Percentiles rank a stretch among this genome's conserved stretches.
Evolutionary conservation across 2,888 invertebrate species (phyloP).

Genomic region (Dromius quadrimaculatus): DNA sequence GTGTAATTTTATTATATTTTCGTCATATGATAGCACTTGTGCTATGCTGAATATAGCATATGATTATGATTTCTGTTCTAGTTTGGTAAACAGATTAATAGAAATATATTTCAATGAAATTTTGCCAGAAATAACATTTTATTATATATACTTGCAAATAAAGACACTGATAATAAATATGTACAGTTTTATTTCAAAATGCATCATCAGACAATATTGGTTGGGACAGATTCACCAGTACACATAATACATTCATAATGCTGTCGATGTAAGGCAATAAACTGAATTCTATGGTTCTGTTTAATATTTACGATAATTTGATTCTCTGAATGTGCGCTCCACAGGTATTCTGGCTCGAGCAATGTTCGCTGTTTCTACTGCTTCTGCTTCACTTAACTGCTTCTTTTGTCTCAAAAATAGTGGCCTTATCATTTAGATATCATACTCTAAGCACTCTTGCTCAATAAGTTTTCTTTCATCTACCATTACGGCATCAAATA

Average conservation of each 20-base stretch:
- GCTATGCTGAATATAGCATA: slow-evolving; percentile 5
- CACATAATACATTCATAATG: slow-evolving; percentile 11
- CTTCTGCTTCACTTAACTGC: background rate
- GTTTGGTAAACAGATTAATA: background rate
- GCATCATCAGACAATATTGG: slow-evolving; percentile 4
- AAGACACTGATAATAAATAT: too few relatives aligned
- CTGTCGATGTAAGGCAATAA: slow-evolving; percentile 10
- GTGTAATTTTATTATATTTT: background rate
- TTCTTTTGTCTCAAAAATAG: too few relatives aligned
- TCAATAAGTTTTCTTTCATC: slow-evolving; percentile 1
- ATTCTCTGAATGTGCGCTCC: background rate
- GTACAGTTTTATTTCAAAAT: slow-evolving; percentile 1
- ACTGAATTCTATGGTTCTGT: background rate
- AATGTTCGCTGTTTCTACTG: background rate
- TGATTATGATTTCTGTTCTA: slow-evolving; percentile 6
- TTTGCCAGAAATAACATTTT: background rate
- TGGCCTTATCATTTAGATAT: background rate
- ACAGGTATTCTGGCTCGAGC: background rate
- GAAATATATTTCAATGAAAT: slow-evolving; percentile 3
- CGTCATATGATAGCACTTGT: background rate
- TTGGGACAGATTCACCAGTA: background rate
- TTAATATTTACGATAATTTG: background rate
- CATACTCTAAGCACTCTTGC: background rate
- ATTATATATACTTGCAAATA: slow-evolving; percentile 3
- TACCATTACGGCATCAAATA: background rate